Base-by-base conservation (phyloP, 2,888 invertebrate genomes). In the Herminia tarsipennalis region DNA sequence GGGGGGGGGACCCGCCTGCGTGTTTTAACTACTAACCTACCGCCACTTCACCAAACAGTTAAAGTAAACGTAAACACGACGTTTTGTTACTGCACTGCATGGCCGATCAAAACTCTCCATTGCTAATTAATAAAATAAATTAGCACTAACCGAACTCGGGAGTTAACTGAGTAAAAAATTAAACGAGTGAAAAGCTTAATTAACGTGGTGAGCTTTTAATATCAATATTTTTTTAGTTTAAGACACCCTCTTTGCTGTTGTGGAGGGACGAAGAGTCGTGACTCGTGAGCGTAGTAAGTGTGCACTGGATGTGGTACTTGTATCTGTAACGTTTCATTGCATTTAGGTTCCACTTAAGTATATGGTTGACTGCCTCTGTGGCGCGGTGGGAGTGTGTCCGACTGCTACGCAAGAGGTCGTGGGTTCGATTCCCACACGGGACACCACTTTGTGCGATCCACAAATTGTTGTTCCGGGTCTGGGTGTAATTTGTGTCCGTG, bases 171-270 rank as follows among this genome's bases (percentile, higher is more conserved):
- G 80, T 82, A 77, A 84, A 85, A 88, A 86, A 79, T 87, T 87
- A 82, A 84, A 87, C 78, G 83, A 83, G 59, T 88, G 74, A 87
- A 89, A 88, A 76, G 82, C 84, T 85, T 88, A 90, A 90, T 90
- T 90, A 90, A 82, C 82, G 84, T 72, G 72, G 66, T 76, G 76
- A 61, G 72, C 73, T 78, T 83, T 84, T 78, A 79, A 86, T 89
- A 88, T 89, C 89, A 88, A 90, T 89, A 90, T 44, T 78, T 82
- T 81, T 85, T 83, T 87, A 86, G 85, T 88, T 87, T 82, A 81
- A 88, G 88, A 87, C 84, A 87, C 88, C 85, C 88, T 81, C 75
- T 77, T 73, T 76, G 49, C 40, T 29, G 28, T 40, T 67, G 1
- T 1, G 28, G 71, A 82, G 60, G 33, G 27, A 25, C 2, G 64